phyloP scores from a whole-genome alignment of 2,888 invertebrate species.

The Troglohyphantes excavatus region DNA sequence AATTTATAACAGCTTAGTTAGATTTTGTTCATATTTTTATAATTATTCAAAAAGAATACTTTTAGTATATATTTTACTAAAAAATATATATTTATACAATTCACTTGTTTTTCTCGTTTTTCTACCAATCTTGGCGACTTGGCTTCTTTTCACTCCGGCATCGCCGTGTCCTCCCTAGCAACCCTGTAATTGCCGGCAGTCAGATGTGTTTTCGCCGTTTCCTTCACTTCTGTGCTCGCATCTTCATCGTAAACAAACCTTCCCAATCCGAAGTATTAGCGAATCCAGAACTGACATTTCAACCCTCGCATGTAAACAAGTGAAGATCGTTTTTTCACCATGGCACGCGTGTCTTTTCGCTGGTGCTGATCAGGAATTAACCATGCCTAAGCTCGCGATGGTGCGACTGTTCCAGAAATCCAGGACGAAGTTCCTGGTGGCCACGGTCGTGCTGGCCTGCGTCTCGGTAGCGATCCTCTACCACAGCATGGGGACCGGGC shows the following conservation, averaged over 20 bases:
- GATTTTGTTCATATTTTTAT: too few relatives aligned
- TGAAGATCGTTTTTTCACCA: background rate
- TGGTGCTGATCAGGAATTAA: background rate
- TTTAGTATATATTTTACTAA: too few relatives aligned
- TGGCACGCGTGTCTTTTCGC: background rate
- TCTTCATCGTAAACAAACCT: too few relatives aligned
- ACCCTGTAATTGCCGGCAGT: conserved; percentile 71
- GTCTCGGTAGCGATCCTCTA: conserved; percentile 55
- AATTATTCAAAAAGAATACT: too few relatives aligned
- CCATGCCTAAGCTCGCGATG: conserved; percentile 45
- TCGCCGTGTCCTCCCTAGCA: conserved; percentile 9
- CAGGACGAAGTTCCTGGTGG: conserved; percentile 42
- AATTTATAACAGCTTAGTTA: too few relatives aligned
- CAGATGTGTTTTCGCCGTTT: conserved; percentile 60
- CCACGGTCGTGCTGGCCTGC: conserved; percentile 32
- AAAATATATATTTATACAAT: too few relatives aligned
- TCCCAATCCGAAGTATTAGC: background rate
- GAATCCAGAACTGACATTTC: background rate
- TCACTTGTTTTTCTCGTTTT: too few relatives aligned
- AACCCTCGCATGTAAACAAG: background rate
- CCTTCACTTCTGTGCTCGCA: background rate
- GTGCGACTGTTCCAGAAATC: conserved; percentile 58
- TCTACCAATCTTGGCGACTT: conserved; percentile 53
- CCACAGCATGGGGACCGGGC: conserved; percentile 48
- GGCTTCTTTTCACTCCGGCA: background rate